A percentile compares a stretch with the other conserved stretches of the same genome.
Evolutionary conservation across 1,140 invertebrate genomes (phyloP).

Genomic region (Drosophila fuyamai): DNA sequence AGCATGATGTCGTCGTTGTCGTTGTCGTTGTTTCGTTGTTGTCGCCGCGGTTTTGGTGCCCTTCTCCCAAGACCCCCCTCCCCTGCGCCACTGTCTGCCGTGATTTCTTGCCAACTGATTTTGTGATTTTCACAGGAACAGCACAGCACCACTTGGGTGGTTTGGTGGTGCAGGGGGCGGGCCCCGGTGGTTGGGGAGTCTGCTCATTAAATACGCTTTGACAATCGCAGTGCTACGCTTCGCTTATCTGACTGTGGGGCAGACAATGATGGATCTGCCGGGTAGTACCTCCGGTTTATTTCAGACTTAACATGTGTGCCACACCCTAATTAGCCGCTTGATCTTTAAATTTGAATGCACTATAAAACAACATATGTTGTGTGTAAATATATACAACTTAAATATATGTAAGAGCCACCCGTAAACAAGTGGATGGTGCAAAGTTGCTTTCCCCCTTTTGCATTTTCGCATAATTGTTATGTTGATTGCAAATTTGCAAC

Average conservation of each 20-base stretch:
- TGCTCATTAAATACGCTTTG: constrained; percentile 80
- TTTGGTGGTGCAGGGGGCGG: not conserved
- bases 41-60: constrained; percentile 40
- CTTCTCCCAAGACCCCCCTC: not conserved
- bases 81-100: constrained; percentile 23
- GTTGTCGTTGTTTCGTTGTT: constrained; percentile 49
- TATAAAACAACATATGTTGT: constrained; percentile 39
- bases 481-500: constrained; percentile 76
- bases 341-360: constrained; percentile 68
- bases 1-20: constrained; percentile 54
- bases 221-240: constrained; percentile 67
- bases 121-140: constrained; percentile 76
- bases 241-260: constrained; percentile 65
- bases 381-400: constrained; percentile 1
- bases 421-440: constrained; percentile 16
- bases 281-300: not conserved
- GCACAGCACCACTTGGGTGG: constrained; percentile 45
- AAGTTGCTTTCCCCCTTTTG: constrained; percentile 1
- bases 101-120: constrained; percentile 82
- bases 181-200: constrained; percentile 4
- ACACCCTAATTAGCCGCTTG: constrained; percentile 66
- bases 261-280: constrained; percentile 55
- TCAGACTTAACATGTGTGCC: constrained; percentile 25
- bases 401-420: not conserved
- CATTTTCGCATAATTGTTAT: constrained; percentile 71